phyloP scores from a whole-genome alignment of 2,113 vertebrate genomes.

The Muscicapa adusta region DNA sequence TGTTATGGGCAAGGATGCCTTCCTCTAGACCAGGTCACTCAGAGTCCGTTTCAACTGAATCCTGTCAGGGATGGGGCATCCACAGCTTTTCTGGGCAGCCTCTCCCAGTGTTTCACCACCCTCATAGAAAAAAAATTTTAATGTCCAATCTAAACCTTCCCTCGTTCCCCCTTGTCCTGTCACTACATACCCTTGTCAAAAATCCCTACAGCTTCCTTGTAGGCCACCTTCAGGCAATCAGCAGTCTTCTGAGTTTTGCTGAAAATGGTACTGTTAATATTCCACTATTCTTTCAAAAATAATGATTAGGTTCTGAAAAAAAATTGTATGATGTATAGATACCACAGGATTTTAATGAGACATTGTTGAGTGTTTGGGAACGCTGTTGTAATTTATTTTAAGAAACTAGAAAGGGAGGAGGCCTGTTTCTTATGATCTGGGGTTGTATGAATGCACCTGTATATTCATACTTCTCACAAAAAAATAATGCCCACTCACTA shows the following conservation, averaged over 20 bases:
- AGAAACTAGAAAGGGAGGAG: not conserved
- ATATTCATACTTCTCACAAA: not conserved
- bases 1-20: not conserved
- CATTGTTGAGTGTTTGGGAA: not conserved
- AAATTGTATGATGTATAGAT: not conserved
- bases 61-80: not conserved
- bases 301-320: not conserved
- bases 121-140: not conserved
- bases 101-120: not conserved
- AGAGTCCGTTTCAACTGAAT: not conserved
- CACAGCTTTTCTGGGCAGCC: not conserved
- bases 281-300: not conserved
- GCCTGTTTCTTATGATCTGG: not conserved
- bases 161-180: no score
- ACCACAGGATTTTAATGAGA: not conserved
- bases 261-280: not conserved
- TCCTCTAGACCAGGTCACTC: not conserved
- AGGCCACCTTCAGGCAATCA: not conserved
- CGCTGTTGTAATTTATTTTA: not conserved
- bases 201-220: not conserved
- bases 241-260: not conserved
- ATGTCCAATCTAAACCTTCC: not conserved
- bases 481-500: not conserved
- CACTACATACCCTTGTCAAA: not conserved
- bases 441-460: not conserved